These are phyloP conservation scores for Parazoanthus atlanticus DNA, from an alignment of 92 coral and sea anemone genomes.

Conservation along the genomic window DNA sequence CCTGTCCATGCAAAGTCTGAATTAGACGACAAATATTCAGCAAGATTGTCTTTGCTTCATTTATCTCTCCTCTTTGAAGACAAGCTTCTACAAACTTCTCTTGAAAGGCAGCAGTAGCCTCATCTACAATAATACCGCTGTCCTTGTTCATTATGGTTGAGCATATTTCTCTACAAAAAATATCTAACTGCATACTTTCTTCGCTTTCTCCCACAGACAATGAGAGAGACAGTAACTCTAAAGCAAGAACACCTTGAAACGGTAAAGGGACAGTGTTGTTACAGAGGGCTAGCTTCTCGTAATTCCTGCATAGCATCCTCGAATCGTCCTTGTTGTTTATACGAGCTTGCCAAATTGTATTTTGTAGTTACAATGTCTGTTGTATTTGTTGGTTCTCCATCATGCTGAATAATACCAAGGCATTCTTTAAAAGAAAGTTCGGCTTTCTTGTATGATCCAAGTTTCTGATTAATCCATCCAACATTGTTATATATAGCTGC, in stretches of 20 bases:
- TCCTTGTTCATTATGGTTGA: background rate
- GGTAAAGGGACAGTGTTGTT: background rate
- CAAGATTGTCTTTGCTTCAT: background rate
- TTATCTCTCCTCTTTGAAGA: background rate
- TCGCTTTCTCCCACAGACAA: background rate
- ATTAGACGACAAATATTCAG: background rate
- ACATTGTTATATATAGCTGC: background rate
- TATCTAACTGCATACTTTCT: background rate
- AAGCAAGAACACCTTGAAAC: background rate
- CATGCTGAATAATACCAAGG: background rate
- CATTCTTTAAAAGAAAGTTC: background rate
- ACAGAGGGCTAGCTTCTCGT: background rate
- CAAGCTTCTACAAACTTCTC: background rate
- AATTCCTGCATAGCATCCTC: slow-evolving; percentile 4
- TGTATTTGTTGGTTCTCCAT: background rate
- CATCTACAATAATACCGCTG: background rate
- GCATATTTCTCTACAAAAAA: background rate
- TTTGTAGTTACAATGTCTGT: background rate
- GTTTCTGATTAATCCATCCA: background rate
- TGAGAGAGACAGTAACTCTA: background rate
- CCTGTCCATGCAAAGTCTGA: background rate
- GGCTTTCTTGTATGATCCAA: background rate
- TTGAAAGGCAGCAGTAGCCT: background rate
- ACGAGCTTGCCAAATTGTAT: background rate
- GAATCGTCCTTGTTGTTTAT: background rate